Conservation (phyloP, 2,797 vertebrate species). For the Pristis pectinata region DNA sequence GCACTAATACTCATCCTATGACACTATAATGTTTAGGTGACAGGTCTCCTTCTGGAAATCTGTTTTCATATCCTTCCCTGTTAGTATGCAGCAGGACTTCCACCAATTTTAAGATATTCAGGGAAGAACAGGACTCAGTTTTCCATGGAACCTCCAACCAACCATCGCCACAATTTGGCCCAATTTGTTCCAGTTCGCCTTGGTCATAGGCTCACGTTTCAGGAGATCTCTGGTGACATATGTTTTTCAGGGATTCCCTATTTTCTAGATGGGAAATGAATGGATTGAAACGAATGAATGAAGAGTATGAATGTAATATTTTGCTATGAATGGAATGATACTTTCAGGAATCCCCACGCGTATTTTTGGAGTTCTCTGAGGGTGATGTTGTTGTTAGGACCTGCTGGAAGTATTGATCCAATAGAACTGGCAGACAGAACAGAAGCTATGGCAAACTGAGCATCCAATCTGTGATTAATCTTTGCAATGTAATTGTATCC, state of each 20-base stretch:
- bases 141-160: too few relatives aligned
- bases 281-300: background rate
- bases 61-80: background rate
- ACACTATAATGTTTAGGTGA: background rate
- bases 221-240: background rate
- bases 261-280: background rate
- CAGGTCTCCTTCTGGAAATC: background rate
- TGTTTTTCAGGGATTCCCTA: background rate
- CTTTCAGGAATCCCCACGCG: background rate
- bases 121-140: background rate
- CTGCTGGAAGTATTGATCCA: background rate
- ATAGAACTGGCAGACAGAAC: background rate
- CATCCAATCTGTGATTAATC: background rate
- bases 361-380: too few relatives aligned
- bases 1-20: background rate
- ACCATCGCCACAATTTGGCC: too few relatives aligned
- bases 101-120: background rate
- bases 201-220: background rate
- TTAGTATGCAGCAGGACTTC: background rate
- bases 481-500: background rate
- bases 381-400: background rate
- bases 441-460: background rate
- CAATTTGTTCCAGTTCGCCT: background rate
- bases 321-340: background rate
- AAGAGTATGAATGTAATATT: too few relatives aligned